Conservation (phyloP, 1,140 invertebrate species). For the Drosophila oshimai region DNA sequence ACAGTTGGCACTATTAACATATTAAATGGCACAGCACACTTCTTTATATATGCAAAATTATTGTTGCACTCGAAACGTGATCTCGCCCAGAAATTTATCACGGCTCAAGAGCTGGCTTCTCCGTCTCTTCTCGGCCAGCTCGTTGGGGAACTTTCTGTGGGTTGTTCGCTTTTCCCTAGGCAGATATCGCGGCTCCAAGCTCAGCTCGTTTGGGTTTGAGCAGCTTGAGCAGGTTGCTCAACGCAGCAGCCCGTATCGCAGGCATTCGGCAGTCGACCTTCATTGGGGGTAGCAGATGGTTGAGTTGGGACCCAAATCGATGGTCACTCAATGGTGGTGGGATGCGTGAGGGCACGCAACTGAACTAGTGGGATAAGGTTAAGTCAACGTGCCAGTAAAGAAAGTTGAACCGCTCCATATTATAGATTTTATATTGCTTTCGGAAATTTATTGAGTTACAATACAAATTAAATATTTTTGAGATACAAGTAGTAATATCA, state of each 20-base stretch:
- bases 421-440: neutral
- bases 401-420: neutral
- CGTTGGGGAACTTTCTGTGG: slow-evolving; percentile 19
- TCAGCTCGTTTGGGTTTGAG: slow-evolving; percentile 7
- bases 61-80: slow-evolving; percentile 73
- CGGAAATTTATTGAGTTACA: no score
- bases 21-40: slow-evolving; percentile 72
- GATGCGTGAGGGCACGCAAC: slow-evolving; percentile 38
- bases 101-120: slow-evolving; percentile 30
- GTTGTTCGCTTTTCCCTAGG: slow-evolving; percentile 25
- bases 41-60: slow-evolving; percentile 78
- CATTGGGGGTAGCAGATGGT: neutral
- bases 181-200: slow-evolving; percentile 13
- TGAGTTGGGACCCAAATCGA: neutral
- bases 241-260: neutral
- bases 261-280: slow-evolving; percentile 20
- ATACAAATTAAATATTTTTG: neutral
- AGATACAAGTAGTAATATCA: no score
- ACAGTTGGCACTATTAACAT: slow-evolving; percentile 80
- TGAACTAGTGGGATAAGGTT: neutral
- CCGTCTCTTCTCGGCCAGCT: slow-evolving; percentile 32
- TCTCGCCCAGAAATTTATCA: slow-evolving; percentile 71
- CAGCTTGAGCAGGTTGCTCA: slow-evolving; percentile 6
- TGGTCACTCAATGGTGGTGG: neutral
- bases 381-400: neutral